Evolutionary conservation across 2,797 vertebrate genomes (phyloP).

Genomic region (Furcifer pardalis): DNA sequence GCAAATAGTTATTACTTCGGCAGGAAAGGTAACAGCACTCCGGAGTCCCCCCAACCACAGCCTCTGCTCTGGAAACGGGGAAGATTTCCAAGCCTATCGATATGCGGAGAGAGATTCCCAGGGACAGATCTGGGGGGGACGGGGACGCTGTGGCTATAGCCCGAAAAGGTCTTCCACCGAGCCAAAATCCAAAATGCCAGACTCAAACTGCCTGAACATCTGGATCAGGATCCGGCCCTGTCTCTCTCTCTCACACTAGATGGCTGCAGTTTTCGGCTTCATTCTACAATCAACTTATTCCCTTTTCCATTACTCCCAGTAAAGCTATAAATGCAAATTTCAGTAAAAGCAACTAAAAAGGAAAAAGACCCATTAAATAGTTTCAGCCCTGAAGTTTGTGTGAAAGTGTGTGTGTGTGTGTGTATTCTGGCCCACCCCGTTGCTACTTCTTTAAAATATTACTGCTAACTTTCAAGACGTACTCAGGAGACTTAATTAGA

Average conservation of each 20-base stretch:
- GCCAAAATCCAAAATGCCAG: not conserved
- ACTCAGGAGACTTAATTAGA: not conserved
- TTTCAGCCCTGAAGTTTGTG: no score
- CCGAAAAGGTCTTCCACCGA: not conserved
- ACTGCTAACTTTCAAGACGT: not conserved
- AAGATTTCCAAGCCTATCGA: not conserved
- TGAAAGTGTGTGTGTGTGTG: no score
- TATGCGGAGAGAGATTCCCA: not conserved
- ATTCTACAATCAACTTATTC: not conserved
- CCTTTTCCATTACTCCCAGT: no score
- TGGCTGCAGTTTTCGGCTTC: not conserved
- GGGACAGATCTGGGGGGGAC: not conserved
- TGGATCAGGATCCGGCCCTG: no score
- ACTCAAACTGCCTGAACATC: not conserved
- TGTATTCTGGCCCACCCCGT: no score
- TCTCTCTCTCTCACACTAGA: not conserved
- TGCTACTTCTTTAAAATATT: no score
- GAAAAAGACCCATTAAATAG: no score
- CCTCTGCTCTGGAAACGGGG: no score
- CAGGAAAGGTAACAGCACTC: no score
- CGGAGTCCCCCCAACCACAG: no score
- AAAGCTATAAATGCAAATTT: not conserved
- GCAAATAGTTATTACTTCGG: no score
- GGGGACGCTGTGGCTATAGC: not conserved
- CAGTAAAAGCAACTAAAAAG: not conserved